These are phyloP conservation scores for Argyresthia goedartella DNA, from an alignment of 2,888 invertebrate species.

Conservation along the genomic window DNA sequence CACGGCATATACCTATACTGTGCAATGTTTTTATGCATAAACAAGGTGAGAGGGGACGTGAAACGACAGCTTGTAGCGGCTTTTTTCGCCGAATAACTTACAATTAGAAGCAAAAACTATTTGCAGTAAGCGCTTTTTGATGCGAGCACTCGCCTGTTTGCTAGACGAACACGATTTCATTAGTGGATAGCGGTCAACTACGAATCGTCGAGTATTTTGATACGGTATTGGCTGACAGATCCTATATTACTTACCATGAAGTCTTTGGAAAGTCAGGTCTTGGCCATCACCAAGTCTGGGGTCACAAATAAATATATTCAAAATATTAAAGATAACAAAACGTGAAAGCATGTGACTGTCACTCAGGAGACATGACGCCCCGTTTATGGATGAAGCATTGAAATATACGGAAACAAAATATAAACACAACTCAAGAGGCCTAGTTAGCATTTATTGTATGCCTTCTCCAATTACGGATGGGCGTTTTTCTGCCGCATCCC, in stretches of 20 bases:
- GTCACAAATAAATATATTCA: background rate
- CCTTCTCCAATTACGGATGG: background rate
- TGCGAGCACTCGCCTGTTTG: conserved; percentile 44
- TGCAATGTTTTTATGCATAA: too few relatives aligned
- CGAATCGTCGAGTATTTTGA: conserved; percentile 17
- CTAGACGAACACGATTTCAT: conserved; percentile 48
- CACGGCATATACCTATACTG: too few relatives aligned
- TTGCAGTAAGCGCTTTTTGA: conserved; percentile 51
- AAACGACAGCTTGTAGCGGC: background rate
- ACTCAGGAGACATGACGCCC: too few relatives aligned
- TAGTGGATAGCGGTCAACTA: conserved; percentile 33
- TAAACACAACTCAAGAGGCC: background rate
- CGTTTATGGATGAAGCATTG: background rate
- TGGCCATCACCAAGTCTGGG: too few relatives aligned
- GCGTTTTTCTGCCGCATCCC: conserved; percentile 8
- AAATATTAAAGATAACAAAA: background rate
- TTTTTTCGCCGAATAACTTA: conserved; percentile 11
- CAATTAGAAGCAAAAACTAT: conserved; percentile 47
- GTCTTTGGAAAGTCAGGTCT: too few relatives aligned
- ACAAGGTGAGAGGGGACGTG: too few relatives aligned
- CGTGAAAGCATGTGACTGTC: too few relatives aligned
- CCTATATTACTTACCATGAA: too few relatives aligned
- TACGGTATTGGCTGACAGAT: background rate
- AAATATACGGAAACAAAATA: background rate
- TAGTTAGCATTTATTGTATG: background rate